Evolutionary conservation across 2,888 invertebrate genomes (phyloP), one percentile per base, ranked within the genome.

Genomic region (Caenorhabditis sp.): DNA sequence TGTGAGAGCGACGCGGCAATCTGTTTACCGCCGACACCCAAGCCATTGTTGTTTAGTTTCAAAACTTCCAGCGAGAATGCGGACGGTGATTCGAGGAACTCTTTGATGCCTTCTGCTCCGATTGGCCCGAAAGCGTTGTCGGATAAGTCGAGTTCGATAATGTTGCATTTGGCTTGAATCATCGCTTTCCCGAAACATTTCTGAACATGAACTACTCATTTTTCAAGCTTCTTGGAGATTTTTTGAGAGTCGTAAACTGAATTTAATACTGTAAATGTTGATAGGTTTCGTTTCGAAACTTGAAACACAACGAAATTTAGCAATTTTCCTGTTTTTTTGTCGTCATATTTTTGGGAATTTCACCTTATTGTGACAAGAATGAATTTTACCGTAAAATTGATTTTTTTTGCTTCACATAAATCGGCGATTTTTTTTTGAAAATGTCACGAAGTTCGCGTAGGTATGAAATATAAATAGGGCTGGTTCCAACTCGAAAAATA

Each of bases 91-190:
- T 92, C 91, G 50, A 99, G 89, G 23, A 97, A 90, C 19, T 92
- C 92, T 0, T 65, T 69, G 5, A 97, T 66, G 0, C 95, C 95
- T 79, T 93, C 91, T 57, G 96, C 93, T 27, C 96, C 97, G 81
- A 95, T 93, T 0, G 97, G 96, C 0, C 97, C 97, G 82, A 97
- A 93, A 0, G 97, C 97, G 89, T 97, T 97, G 89, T 99, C 97
- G 88, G 96, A 96, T 10, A 99, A 91, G 87, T 99, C 95, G 12
- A 99, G 89, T 64, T 94, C 93, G 0, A 92, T 92, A 0, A 99
- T 91, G 1, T 92, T 91, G 0, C 94, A 94, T 0, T 92, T 92
- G 0, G 95, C 94, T 5, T 89, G 86, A 66, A 93, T 93, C 83
- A 99, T 91, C 0, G 94, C 95, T 58, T 91, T 91, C 0, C 95